These are phyloP conservation scores for Sebastes schlegelii DNA, from an alignment of 2,113 vertebrate genomes.

Conservation along the genomic window DNA sequence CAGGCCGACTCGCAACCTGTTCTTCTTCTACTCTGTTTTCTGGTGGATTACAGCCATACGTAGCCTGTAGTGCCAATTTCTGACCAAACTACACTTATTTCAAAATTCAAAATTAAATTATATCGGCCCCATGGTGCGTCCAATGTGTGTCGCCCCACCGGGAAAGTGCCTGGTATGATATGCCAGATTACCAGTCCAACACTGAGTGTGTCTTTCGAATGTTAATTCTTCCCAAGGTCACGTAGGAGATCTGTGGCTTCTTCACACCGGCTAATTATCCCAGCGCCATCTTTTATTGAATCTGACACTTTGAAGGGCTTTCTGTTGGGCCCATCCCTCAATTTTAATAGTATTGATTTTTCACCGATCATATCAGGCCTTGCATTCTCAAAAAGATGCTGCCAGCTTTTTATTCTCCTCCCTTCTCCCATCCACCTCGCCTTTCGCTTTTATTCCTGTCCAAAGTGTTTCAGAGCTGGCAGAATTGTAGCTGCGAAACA, in stretches of 20 bases:
- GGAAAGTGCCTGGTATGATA: not conserved
- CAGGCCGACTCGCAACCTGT: too few species aligned
- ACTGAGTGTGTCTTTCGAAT: constrained; percentile 33
- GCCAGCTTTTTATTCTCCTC: constrained; percentile 43
- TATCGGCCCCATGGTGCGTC: not conserved
- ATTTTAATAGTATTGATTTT: constrained; percentile 79
- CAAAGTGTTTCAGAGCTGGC: constrained; percentile 66
- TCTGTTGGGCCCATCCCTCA: constrained; percentile 66
- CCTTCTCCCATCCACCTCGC: constrained; percentile 37
- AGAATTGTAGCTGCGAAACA: constrained; percentile 68
- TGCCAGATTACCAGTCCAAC: not conserved
- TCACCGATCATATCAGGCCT: constrained; percentile 69
- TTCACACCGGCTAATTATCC: constrained; percentile 71
- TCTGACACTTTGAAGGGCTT: constrained; percentile 79
- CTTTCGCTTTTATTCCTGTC: constrained; percentile 70
- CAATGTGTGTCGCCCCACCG: not conserved
- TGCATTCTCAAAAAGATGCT: constrained; percentile 69
- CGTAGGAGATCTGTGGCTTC: constrained; percentile 44
- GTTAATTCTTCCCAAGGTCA: constrained; percentile 65
- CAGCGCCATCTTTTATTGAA: constrained; percentile 72
- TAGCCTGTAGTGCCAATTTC: too few species aligned
- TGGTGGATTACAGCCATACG: too few species aligned
- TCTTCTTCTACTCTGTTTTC: too few species aligned
- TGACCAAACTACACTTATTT: too few species aligned
- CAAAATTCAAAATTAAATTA: not conserved